Percentiles rank a stretch among this genome's conserved stretches.
Evolutionary conservation across 2,113 vertebrate species (phyloP).

Genomic region (Phylloscopus trochilus): DNA sequence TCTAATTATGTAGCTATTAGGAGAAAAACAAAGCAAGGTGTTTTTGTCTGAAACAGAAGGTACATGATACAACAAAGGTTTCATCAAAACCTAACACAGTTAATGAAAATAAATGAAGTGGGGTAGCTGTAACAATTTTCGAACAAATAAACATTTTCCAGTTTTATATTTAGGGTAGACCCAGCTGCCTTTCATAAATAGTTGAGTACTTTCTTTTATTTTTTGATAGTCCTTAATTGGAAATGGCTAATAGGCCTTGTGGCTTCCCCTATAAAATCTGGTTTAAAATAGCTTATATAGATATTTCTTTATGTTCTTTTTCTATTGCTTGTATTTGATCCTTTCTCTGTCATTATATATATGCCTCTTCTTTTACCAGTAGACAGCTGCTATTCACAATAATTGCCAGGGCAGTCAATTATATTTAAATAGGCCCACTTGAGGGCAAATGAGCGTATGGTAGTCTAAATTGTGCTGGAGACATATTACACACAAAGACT

Average conservation of each 20-base stretch:
- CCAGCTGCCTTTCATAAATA: constrained; percentile 80
- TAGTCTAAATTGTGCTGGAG: constrained; percentile 77
- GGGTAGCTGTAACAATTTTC: constrained; percentile 72
- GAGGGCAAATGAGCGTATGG: constrained; percentile 79
- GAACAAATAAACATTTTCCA: constrained; percentile 79
- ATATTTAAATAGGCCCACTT: constrained; percentile 86
- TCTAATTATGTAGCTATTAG: constrained; percentile 85
- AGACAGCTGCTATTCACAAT: constrained; percentile 85
- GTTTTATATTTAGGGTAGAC: constrained; percentile 75
- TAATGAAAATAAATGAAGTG: constrained; percentile 76
- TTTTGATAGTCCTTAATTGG: constrained; percentile 75
- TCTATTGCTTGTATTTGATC: constrained; percentile 74
- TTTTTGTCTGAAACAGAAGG: constrained; percentile 75
- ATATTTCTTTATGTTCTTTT: constrained; percentile 76
- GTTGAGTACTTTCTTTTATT: constrained; percentile 74
- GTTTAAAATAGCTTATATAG: constrained; percentile 70
- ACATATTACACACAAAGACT: constrained; percentile 74
- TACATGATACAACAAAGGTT: constrained; percentile 79
- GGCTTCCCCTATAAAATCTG: constrained; percentile 72
- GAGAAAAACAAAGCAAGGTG: constrained; percentile 80
- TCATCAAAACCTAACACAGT: constrained; percentile 69
- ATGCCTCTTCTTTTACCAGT: constrained; percentile 63
- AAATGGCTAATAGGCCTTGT: constrained; percentile 74
- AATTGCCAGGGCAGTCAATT: constrained; percentile 83
- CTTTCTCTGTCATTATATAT: constrained; percentile 77